Conservation (phyloP, 1,140 invertebrate species). For the Carposina sasakii region DNA sequence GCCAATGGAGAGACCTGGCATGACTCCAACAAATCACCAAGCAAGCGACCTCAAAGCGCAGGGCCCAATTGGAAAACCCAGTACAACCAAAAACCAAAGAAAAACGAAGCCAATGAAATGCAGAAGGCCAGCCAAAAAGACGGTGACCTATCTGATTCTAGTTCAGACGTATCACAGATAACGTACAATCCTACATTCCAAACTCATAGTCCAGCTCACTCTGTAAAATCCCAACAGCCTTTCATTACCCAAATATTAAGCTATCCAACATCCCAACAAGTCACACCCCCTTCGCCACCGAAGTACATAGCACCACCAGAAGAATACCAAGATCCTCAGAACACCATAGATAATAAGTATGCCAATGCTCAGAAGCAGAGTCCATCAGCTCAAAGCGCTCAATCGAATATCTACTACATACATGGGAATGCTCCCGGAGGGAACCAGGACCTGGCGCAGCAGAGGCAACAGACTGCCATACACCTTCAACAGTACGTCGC, state of each 20-base stretch:
- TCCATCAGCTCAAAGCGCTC: slow-evolving; percentile 40
- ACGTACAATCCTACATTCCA: slow-evolving; percentile 72
- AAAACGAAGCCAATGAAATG: slow-evolving; percentile 54
- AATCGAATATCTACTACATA: slow-evolving; percentile 67
- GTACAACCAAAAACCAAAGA: slow-evolving; percentile 59
- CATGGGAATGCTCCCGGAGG: slow-evolving; percentile 43
- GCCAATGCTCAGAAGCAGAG: slow-evolving; percentile 34
- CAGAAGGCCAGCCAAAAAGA: slow-evolving; percentile 55
- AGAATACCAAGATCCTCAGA: slow-evolving; percentile 62
- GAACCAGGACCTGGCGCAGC: slow-evolving; percentile 50
- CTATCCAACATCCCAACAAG: slow-evolving; percentile 67
- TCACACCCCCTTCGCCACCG: slow-evolving; percentile 54
- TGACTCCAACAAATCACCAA: slow-evolving; percentile 56
- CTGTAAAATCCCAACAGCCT: slow-evolving; percentile 55
- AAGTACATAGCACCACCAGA: slow-evolving; percentile 67
- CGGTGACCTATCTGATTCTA: slow-evolving; percentile 36
- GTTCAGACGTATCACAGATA: slow-evolving; percentile 62
- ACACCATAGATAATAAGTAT: slow-evolving; percentile 52
- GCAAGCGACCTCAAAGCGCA: slow-evolving; percentile 62
- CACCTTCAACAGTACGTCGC: slow-evolving; percentile 70
- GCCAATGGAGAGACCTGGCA: slow-evolving; percentile 60
- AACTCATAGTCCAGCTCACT: slow-evolving; percentile 67
- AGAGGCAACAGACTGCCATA: slow-evolving; percentile 66
- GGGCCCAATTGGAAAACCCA: slow-evolving; percentile 62
- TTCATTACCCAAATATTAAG: slow-evolving; percentile 69